A percentile compares a stretch with the other conserved stretches of the same genome.
phyloP scores from a whole-genome alignment of 2,888 invertebrate species.

The Spisula solida region DNA sequence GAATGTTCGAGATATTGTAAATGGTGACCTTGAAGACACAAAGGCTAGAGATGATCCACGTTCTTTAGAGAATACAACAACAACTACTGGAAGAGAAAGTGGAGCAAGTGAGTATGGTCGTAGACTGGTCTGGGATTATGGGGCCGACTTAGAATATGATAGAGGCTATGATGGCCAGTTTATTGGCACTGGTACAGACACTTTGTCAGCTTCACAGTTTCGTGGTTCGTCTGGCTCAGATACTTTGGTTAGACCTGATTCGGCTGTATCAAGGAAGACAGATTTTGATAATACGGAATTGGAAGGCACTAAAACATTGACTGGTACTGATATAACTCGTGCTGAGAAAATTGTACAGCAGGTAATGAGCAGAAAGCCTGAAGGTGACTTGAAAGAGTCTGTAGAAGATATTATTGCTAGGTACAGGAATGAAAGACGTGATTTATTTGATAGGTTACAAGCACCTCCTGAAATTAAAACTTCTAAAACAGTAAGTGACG shows the following conservation, averaged over 20 bases:
- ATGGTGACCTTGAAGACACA: conserved; percentile 33
- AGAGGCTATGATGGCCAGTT: conserved; percentile 72
- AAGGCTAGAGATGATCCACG: conserved; percentile 46
- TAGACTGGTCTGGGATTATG: conserved; percentile 82
- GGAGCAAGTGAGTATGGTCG: conserved; percentile 69
- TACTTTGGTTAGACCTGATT: conserved; percentile 63
- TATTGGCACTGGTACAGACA: conserved; percentile 69
- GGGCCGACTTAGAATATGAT: conserved; percentile 79
- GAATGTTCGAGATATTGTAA: conserved; percentile 37
- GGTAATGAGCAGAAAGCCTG: conserved; percentile 64
- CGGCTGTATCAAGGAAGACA: conserved; percentile 57
- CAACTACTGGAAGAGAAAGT: conserved; percentile 70
- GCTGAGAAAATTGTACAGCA: conserved; percentile 66
- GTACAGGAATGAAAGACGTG: conserved; percentile 72
- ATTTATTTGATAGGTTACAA: conserved; percentile 71
- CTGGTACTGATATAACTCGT: conserved; percentile 60
- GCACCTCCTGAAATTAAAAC: conserved; percentile 40
- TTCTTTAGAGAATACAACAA: conserved; percentile 55
- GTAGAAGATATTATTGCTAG: conserved; percentile 79
- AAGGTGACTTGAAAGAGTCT: conserved; percentile 69
- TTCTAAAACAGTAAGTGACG: not conserved
- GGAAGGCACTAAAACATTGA: conserved; percentile 59
- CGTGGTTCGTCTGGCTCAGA: conserved; percentile 50
- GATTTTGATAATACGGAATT: conserved; percentile 57
- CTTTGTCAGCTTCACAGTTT: conserved; percentile 52